phyloP scores from a whole-genome alignment of 1,140 invertebrate genomes.

The Trichonephila inaurata region DNA sequence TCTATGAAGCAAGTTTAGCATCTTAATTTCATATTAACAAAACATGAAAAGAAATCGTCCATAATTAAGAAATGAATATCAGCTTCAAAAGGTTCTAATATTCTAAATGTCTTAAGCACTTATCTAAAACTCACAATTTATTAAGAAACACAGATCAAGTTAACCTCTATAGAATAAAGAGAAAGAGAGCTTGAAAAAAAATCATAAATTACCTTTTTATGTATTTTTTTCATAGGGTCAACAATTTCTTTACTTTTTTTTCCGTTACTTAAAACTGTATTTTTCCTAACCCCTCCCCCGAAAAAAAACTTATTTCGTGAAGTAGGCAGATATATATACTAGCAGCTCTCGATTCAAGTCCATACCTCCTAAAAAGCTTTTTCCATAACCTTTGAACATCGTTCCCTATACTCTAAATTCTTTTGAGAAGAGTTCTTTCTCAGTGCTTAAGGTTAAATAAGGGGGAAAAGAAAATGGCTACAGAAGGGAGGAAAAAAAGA shows the following conservation, averaged over 20 bases:
- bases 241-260: not conserved
- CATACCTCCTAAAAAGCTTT: slow-evolving; percentile 35
- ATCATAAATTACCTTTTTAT: not conserved
- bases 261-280: not conserved
- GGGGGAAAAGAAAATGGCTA: slow-evolving; percentile 25
- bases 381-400: slow-evolving; percentile 58
- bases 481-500: not conserved
- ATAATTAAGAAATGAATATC: too few relatives aligned
- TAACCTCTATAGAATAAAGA: not conserved
- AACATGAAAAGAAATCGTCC: too few relatives aligned
- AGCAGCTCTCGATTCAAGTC: not conserved
- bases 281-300: not conserved
- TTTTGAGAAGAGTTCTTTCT: not conserved
- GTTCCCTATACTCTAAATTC: slow-evolving; percentile 38
- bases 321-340: not conserved
- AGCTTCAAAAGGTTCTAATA: too few relatives aligned
- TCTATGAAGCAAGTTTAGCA: too few relatives aligned
- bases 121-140: too few relatives aligned
- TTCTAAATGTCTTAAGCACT: too few relatives aligned
- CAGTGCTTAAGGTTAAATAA: slow-evolving; percentile 50
- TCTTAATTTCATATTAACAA: too few relatives aligned
- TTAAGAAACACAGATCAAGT: not conserved
- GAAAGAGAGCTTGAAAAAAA: not conserved
- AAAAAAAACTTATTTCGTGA: slow-evolving; percentile 4
- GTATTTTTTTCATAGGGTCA: not conserved